Conservation (phyloP, 2,888 invertebrate species). For the Phalangium opilio region DNA sequence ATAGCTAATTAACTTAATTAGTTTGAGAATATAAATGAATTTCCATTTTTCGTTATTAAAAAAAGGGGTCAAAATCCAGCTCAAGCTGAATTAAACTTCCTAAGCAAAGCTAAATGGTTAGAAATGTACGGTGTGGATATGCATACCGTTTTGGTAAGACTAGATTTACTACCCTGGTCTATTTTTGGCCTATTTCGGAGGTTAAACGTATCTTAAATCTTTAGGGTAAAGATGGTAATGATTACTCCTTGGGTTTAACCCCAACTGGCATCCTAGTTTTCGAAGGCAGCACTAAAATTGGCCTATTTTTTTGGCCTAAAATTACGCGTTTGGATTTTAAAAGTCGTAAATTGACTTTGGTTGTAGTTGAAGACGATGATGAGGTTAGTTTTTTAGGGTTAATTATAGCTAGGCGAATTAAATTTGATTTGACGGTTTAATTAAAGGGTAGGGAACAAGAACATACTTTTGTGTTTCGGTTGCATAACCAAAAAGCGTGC, state of each 20-base stretch:
- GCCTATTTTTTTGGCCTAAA: slow-evolving; percentile 97
- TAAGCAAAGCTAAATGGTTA: slow-evolving; percentile 73
- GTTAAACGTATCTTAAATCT: slow-evolving; percentile 14
- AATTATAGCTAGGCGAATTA: background rate
- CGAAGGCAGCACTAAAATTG: slow-evolving; percentile 91
- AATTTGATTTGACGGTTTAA: background rate
- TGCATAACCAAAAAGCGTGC: slow-evolving; percentile 93
- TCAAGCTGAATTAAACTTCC: slow-evolving; percentile 75
- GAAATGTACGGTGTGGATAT: slow-evolving; percentile 98
- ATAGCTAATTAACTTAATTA: background rate
- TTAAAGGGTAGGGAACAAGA: slow-evolving; percentile 50
- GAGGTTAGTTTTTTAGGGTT: slow-evolving; percentile 35
- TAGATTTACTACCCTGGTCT: slow-evolving; percentile 45
- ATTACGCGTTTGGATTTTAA: slow-evolving; percentile 96
- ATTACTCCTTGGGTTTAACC: slow-evolving; percentile 89
- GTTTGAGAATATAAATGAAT: background rate
- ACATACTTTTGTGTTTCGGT: slow-evolving; percentile 91
- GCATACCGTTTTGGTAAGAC: slow-evolving; percentile 73
- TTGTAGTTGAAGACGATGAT: slow-evolving; percentile 97
- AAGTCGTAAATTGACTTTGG: slow-evolving; percentile 87
- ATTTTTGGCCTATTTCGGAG: too few relatives aligned
- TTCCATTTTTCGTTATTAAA: slow-evolving; percentile 15
- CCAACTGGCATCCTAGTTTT: slow-evolving; percentile 97
- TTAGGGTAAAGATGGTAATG: slow-evolving; percentile 84
- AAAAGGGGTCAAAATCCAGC: slow-evolving; percentile 69